Base-by-base conservation (phyloP, 2,797 vertebrate genomes). In the Macroramphosus scolopax region DNA sequence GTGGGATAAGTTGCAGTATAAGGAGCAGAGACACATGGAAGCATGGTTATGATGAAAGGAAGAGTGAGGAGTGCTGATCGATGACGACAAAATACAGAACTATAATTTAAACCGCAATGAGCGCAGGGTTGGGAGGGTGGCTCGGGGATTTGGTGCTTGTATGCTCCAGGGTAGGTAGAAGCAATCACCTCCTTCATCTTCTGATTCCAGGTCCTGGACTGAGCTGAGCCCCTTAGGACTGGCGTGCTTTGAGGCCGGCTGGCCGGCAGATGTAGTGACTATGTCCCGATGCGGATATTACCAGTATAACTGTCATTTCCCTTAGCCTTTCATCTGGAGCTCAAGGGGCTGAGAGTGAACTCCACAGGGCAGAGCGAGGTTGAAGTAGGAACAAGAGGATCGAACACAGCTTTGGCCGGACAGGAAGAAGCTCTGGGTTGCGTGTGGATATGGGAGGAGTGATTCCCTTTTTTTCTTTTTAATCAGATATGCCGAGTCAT, bases 221-320 rank as follows among this genome's bases (percentile, higher is more conserved):
- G 58, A 68, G 53, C 37, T 13, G 2, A 30, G 47, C 51, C 63
- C 39, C 24, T 58, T 41, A 25, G 48, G 65, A 77, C 63, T 84
- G 72, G 58, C 68, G 71, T 81, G 76, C 36, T 8, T 49, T 51
- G 46, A 53, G 47, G 55, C 50, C 63, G 76, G 68, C 82, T 85
- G 86, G 82, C 50, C 73, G 54, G 70, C 86, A 87, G 79, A 88
- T 88, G 84, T 79, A 73, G 64, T 36, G 69, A 56, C 66, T 72
- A 48, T 42, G 66, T 81, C 77, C 63, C 51, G 11, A 39, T 81
- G 74, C 78, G 82, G 86, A 87, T 86, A 86, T 88, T 83, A 82
- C 56, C 72, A 73, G 73, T 64, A 68, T 49, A 72, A 74, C 62
- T 76, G 79, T 75, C 79, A 85, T 87, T 87, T 85, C 84, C 82